Evolutionary conservation across 1,140 invertebrate species (phyloP).

Genomic region (Periplaneta americana): DNA sequence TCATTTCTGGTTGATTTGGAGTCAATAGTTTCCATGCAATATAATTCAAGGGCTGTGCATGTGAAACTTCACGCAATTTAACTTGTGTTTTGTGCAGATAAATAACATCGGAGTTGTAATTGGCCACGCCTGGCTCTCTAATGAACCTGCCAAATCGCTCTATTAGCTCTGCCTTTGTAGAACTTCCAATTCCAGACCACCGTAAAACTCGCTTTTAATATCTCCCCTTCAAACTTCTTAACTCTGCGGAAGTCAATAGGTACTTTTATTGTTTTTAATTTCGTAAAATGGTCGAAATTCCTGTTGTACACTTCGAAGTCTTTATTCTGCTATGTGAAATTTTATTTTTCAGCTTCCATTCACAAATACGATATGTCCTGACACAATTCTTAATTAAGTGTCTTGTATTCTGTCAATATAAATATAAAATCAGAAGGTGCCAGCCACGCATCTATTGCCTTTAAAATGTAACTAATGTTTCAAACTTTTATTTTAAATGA

Average conservation of each 20-base stretch:
- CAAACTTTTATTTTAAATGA: no score
- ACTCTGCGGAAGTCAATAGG: background rate
- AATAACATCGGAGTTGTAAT: background rate
- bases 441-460: no score
- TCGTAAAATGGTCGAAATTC: no score
- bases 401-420: no score
- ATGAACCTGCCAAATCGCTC: background rate
- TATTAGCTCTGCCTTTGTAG: background rate
- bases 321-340: no score
- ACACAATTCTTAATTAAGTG: no score
- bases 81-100: background rate
- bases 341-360: no score
- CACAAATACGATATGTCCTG: no score
- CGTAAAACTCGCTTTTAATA: background rate
- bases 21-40: background rate
- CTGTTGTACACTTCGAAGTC: no score
- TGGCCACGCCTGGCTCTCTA: background rate
- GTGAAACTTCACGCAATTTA: background rate
- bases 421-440: no score
- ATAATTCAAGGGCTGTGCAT: background rate
- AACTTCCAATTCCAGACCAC: background rate
- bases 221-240: background rate
- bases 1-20: background rate
- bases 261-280: background rate
- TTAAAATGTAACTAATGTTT: no score